Base-by-base conservation (phyloP, 2,888 invertebrate species). In the Baccha elongata region DNA sequence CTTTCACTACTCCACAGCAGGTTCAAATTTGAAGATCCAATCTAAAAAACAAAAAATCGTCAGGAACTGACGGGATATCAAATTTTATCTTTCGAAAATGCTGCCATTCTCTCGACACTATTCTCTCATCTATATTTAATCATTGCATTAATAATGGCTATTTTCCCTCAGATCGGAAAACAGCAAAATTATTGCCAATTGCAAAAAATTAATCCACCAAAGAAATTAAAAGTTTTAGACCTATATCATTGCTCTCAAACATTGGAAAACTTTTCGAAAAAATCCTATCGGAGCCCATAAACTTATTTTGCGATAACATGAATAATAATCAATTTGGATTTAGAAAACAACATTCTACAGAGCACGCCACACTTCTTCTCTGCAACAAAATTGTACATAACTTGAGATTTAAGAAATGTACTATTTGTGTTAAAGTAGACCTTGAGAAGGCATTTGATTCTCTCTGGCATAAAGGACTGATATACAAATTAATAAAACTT, bases 1-100 rank as follows among this genome's bases (percentile, higher is more conserved):
- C 55, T 10, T 55, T 55, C 7, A 55, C 55, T 40, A 37, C 55
- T 8, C 37, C 55, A 7, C 13, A 40, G 40, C 10, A 55, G 21
- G 40, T 55, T 1, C 2, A 55, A 55, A 40, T 40, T 19, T 55
- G 6, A 6, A 37, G 21, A 11, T 7, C 17, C 3, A 44, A 3
- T 11, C 44, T 44, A 7, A 44, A 44, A 44, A 44, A 44, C 11
- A 44, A 44, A 19, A 44, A 44, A 44, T 44, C 44, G 2, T 44
- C 44, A 19, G 44, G 44, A 44, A 44, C 19, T 19, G 44, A 19
- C 11, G 44, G 44, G 19, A 44, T 19, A 19, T 44, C 44, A 5
- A 44, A 44, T 11, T 44, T 44, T 44, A 19, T 44, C 3, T 10
- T 44, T 1, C 44, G 44, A 3, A 55, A 50, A 26, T 13, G 29